Base-by-base conservation (phyloP, 1,140 invertebrate genomes). In the Vanessa atalanta region DNA sequence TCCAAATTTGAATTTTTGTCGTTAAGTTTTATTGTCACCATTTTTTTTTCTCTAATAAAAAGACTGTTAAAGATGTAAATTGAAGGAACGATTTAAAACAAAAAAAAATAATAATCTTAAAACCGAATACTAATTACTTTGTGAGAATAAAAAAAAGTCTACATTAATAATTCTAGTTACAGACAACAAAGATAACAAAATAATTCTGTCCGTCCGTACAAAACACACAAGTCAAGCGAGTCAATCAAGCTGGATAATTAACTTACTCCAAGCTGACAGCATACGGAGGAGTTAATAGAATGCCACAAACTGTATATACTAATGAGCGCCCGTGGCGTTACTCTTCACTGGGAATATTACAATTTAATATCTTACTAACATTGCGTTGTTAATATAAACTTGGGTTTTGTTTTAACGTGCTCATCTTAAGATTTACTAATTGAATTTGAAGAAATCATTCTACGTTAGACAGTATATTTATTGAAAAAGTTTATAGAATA, bases 221-320 rank as follows among this genome's bases (percentile, higher is more conserved):
- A 61, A 61, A 37, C 57, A 61, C 57, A 61, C 57, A 61, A 60
- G 55, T 26, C 55, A 26, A 60, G 20, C 20, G 15, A 11, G 53
- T 57, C 53, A 57, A 57, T 57, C 53, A 57, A 37, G 57, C 11
- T 11, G 20, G 12, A 61, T 61, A 61, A 61, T 61, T 61, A 61
- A 61, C 57, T 61, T 26, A 60, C 31, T 14, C 23, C 26, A 9
- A 26, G 31, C 26, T 23, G 57, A 31, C 57, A 60, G 55, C 23
- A 20, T 20, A n/a, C 23, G 23, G 60, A 69, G 66, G 67, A 75
- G 61, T 65, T 75, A 75, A 75, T 75, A 65, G 73, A 75, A 75
- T 70, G 60, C 60, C 72, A 64, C 72, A 57, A 26, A 60, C 20
- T 9, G 20, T 48, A 16, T 51, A 50, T 16, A 57, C 53, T 57